These are phyloP conservation scores for Thunnus thynnus DNA, from an alignment of 2,113 vertebrate genomes.

Conservation along the genomic window DNA sequence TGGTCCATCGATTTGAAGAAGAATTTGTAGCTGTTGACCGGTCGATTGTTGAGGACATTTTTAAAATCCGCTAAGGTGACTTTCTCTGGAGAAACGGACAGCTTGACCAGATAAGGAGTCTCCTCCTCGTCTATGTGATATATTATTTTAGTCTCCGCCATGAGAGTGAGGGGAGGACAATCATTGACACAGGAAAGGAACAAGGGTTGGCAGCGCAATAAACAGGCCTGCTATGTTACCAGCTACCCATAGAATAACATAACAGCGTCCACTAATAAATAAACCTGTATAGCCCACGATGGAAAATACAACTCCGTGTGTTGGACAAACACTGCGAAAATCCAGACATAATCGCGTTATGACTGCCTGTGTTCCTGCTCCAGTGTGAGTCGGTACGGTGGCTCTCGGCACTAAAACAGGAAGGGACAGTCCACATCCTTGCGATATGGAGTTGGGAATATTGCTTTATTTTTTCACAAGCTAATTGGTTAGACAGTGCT, in stretches of 20 bases:
- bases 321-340: conserved; percentile 53
- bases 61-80: conserved; percentile 98
- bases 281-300: conserved; percentile 46
- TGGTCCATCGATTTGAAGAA: conserved; percentile 99
- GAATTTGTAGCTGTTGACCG: conserved; percentile 97
- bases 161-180: conserved; percentile 86
- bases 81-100: conserved; percentile 94
- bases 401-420: conserved; percentile 87
- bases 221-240: conserved; percentile 74
- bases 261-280: conserved; percentile 67
- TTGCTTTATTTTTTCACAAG: conserved; percentile 61
- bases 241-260: conserved; percentile 73
- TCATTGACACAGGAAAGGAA: conserved; percentile 84
- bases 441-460: conserved; percentile 81
- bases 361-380: conserved; percentile 78
- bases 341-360: conserved; percentile 81
- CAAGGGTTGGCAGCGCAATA: conserved; percentile 79
- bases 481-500: conserved; percentile 79
- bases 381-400: conserved; percentile 80
- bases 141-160: conserved; percentile 99
- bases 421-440: conserved; percentile 88
- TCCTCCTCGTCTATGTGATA: conserved; percentile 99
- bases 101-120: conserved; percentile 97
- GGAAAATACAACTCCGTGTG: conserved; percentile 70
- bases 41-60: conserved; percentile 96